Conservation (phyloP, 2,888 invertebrate genomes). For the Slavum lentiscoides region DNA sequence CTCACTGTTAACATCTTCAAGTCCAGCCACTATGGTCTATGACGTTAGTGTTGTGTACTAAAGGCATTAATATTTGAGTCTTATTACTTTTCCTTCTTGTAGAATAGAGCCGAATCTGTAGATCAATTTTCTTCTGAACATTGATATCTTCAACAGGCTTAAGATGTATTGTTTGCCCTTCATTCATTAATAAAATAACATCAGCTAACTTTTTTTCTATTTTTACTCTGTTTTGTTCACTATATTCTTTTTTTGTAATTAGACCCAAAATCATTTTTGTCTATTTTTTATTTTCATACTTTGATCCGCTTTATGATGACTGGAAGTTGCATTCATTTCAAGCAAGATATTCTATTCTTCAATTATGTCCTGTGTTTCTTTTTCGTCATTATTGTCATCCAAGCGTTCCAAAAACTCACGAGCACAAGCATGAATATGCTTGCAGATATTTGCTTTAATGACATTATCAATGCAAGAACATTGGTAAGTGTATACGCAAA, state of each 20-base stretch:
- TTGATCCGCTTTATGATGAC: not conserved
- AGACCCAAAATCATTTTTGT: constrained; percentile 1
- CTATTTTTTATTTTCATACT: not conserved
- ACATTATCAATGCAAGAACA: constrained; percentile 5
- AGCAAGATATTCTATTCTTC: not conserved
- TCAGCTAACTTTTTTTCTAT: not conserved
- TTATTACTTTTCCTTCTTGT: not conserved
- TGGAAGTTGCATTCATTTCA: not conserved
- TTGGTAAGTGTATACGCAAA: not conserved
- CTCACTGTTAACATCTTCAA: not conserved
- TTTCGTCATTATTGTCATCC: not conserved
- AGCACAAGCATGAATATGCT: not conserved
- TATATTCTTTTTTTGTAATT: not conserved
- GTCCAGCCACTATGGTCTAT: not conserved
- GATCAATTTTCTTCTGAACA: constrained; percentile 9
- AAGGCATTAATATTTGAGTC: not conserved
- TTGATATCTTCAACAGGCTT: not conserved
- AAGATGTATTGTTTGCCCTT: not conserved
- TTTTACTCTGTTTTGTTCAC: not conserved
- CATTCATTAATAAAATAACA: not conserved
- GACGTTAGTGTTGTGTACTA: not conserved
- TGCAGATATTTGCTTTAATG: not conserved
- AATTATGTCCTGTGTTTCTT: not conserved
- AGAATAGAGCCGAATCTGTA: not conserved
- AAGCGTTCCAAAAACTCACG: not conserved